phyloP scores from a whole-genome alignment of 37 sponge, comb jelly and placozoan genomes.

The Chondrilla cf. caribensis region DNA sequence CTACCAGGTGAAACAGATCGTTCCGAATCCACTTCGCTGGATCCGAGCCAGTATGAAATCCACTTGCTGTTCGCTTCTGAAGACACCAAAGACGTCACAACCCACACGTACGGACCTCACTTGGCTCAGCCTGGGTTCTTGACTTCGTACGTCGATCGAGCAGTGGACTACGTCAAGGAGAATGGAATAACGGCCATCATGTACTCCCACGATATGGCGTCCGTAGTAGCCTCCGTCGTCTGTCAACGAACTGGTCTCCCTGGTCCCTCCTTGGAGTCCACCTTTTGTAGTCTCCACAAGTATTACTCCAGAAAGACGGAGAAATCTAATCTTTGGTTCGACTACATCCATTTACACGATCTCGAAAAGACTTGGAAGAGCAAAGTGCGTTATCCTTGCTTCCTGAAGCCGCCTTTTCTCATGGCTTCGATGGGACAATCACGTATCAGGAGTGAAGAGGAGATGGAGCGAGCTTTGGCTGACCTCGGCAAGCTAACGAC shows the following conservation, averaged over 20 bases:
- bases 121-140: background rate
- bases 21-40: too few species aligned
- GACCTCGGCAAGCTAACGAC: background rate
- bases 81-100: too few species aligned
- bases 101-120: too few species aligned
- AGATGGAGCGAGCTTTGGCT: constrained; percentile 16
- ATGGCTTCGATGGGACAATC: background rate
- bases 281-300: constrained; percentile 18
- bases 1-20: too few species aligned
- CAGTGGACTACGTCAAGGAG: constrained; percentile 14
- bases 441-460: background rate
- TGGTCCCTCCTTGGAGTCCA: constrained; percentile 14
- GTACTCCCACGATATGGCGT: background rate
- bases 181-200: constrained; percentile 6
- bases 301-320: constrained; percentile 23
- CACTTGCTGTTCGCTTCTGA: too few species aligned
- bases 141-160: constrained; percentile 4
- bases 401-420: constrained; percentile 20
- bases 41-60: too few species aligned
- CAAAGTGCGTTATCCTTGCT: constrained; percentile 24
- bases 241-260: constrained; percentile 8
- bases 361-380: background rate
- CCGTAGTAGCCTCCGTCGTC: background rate
- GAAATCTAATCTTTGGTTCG: constrained; percentile 18
- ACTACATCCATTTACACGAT: background rate